These are phyloP conservation scores for Alcedo atthis DNA, from an alignment of 2,797 vertebrate species.

Conservation along the genomic window DNA sequence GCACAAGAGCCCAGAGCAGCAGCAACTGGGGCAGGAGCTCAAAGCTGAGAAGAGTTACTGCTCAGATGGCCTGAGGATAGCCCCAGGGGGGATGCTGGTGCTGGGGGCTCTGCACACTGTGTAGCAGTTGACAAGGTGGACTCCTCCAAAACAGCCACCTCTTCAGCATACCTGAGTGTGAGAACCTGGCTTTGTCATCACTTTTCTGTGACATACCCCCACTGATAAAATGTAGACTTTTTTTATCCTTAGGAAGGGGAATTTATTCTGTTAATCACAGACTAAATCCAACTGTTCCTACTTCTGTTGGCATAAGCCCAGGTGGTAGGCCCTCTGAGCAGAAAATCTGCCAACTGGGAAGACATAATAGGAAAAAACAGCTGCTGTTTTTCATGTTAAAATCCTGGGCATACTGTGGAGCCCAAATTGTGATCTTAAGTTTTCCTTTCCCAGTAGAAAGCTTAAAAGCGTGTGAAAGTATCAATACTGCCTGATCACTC, in stretches of 20 bases:
- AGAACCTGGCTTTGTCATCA: not conserved
- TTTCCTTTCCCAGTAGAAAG: not conserved
- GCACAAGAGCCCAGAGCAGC: not conserved
- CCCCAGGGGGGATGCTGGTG: not conserved
- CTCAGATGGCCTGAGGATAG: not conserved
- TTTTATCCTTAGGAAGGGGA: not conserved
- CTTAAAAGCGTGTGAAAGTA: not conserved
- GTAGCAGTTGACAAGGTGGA: not conserved
- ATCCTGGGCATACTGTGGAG: not conserved
- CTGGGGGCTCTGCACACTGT: rapidly evolving
- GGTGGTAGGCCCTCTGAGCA: not conserved
- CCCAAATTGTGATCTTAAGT: not conserved
- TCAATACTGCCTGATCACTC: not conserved
- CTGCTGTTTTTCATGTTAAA: constrained; percentile 29
- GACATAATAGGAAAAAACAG: constrained; percentile 7
- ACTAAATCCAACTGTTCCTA: constrained; percentile 6
- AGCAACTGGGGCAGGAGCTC: not conserved
- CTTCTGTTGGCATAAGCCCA: not conserved
- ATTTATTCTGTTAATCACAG: constrained; percentile 18
- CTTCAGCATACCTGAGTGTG: rapidly evolving
- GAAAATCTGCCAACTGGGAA: constrained; percentile 23
- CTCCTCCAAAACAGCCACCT: not conserved
- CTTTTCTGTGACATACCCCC: not conserved
- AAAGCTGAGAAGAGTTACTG: not conserved
- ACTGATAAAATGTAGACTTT: not conserved